A percentile compares a stretch with the other conserved stretches of the same genome.
Conservation (phyloP, 2,888 invertebrate species). For the Ethmia dodecea region DNA sequence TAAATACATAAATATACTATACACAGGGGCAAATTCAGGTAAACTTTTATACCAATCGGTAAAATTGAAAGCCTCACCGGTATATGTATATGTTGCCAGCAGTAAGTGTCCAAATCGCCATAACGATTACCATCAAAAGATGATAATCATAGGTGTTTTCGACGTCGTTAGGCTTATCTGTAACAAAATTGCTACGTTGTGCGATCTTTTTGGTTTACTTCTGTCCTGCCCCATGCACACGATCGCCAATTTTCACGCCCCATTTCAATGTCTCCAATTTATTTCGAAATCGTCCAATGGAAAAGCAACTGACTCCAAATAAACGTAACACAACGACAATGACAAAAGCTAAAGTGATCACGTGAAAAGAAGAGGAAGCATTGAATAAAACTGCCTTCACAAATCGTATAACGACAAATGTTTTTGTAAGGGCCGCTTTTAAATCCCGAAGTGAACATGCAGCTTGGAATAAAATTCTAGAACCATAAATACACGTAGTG, state of each 20-base stretch:
- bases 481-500: constrained; percentile 33
- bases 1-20: constrained; percentile 2
- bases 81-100: constrained; percentile 62
- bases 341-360: constrained; percentile 28
- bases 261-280: constrained; percentile 28
- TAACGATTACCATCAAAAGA: constrained; percentile 75
- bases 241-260: constrained; percentile 42
- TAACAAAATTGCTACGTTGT: constrained; percentile 73
- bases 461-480: constrained; percentile 36
- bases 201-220: constrained; percentile 54
- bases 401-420: constrained; percentile 15
- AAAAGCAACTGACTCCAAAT: too few relatives aligned
- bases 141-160: constrained; percentile 77
- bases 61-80: constrained; percentile 67
- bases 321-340: too few relatives aligned
- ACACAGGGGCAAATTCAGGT: constrained; percentile 55
- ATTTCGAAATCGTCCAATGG: constrained; percentile 11
- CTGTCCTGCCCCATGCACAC: constrained; percentile 56
- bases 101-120: constrained; percentile 69
- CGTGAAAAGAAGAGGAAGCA: constrained; percentile 23
- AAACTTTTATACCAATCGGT: constrained; percentile 30
- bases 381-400: constrained; percentile 41
- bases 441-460: constrained; percentile 38
- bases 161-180: constrained; percentile 77
- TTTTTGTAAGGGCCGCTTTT: constrained; percentile 44